A percentile compares a stretch with the other conserved stretches of the same genome.
phyloP scores from a whole-genome alignment of 2,888 invertebrate genomes.

The Andrena flavipes region DNA sequence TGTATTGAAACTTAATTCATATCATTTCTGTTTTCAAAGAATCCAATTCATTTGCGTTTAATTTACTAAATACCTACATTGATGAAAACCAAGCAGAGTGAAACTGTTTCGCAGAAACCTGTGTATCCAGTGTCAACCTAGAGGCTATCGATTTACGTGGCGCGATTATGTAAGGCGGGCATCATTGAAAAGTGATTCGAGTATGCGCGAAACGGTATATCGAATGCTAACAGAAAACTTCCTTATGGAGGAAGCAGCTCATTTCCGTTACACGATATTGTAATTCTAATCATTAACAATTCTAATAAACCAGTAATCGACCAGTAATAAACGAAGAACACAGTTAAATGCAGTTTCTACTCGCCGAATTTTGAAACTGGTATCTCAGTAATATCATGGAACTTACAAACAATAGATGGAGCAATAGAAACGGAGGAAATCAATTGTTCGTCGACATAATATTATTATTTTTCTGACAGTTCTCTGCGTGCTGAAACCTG shows the following conservation, averaged over 20 bases:
- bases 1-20: too few species aligned
- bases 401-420: not conserved
- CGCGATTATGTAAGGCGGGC: not conserved
- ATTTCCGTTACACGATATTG: not conserved
- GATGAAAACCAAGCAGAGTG: not conserved
- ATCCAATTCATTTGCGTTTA: not conserved
- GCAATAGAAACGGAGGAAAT: not conserved
- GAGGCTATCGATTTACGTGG: not conserved
- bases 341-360: not conserved
- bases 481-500: not conserved
- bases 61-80: not conserved
- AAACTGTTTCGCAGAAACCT: not conserved
- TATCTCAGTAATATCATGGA: not conserved
- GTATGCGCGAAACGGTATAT: not conserved
- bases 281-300: not conserved
- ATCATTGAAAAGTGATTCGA: not conserved
- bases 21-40: not conserved
- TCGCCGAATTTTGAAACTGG: not conserved
- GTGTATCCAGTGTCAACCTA: not conserved
- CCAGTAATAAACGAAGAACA: not conserved
- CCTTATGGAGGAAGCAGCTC: not conserved
- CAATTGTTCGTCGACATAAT: conserved; percentile 16
- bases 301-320: too few species aligned
- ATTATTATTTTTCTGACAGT: not conserved
- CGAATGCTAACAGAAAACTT: not conserved